A percentile compares a stretch with the other conserved stretches of the same genome.
Conservation (phyloP, 2,113 vertebrate species). For the Athene cunicularia region DNA sequence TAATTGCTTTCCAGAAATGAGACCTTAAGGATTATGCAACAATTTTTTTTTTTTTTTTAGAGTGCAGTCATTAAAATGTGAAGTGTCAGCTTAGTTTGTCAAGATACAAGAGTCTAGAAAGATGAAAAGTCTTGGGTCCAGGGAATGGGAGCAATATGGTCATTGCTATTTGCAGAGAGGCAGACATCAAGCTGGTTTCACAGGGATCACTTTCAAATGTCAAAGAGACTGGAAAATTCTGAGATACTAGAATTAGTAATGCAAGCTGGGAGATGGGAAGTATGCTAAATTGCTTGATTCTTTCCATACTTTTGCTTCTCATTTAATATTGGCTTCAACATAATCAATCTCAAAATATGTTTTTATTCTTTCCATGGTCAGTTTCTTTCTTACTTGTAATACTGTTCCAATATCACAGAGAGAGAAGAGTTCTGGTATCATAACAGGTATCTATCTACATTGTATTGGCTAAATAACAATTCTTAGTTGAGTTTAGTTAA, state of each 20-base stretch:
- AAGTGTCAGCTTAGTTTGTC: background rate
- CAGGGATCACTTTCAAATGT: slow-evolving; percentile 7
- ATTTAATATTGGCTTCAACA: background rate
- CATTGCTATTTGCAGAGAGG: background rate
- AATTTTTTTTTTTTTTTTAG: background rate
- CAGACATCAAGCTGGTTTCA: background rate
- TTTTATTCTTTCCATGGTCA: background rate
- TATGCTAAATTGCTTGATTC: background rate
- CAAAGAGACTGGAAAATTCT: slow-evolving; percentile 1
- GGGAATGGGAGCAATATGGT: background rate
- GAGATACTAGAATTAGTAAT: background rate
- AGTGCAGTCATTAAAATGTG: background rate
- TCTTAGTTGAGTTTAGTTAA: background rate
- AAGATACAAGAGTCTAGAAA: slow-evolving; percentile 1
- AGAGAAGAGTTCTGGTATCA: background rate
- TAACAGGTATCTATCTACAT: background rate
- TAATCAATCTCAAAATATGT: background rate
- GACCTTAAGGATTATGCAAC: background rate
- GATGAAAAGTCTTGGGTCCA: background rate
- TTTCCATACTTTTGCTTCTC: background rate
- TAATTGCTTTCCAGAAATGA: background rate
- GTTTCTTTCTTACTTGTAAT: background rate
- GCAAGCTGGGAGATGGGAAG: background rate
- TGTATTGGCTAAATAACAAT: background rate
- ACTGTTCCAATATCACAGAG: background rate